A percentile compares a stretch with the other conserved stretches of the same genome.
Evolutionary conservation across 2,113 vertebrate species (phyloP).

Genomic region (Haemorhous mexicanus): DNA sequence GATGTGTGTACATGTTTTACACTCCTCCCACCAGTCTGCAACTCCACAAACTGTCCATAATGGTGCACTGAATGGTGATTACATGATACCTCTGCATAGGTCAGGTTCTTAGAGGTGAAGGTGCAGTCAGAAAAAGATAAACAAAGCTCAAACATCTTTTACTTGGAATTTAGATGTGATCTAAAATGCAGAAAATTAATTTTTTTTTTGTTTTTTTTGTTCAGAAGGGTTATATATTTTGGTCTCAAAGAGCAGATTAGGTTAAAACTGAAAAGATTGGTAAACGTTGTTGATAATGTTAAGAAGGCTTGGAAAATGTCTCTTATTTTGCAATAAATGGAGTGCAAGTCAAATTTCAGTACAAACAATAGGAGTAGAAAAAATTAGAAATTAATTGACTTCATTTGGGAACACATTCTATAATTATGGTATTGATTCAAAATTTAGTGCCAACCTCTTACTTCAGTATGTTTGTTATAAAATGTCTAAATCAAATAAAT

Average conservation of each 20-base stretch:
- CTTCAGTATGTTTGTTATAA: background rate
- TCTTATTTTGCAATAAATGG: background rate
- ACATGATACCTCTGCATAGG: conserved; percentile 8
- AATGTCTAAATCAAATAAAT: background rate
- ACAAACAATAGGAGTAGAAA: background rate
- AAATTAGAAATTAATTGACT: background rate
- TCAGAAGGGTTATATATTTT: background rate
- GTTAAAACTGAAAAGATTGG: background rate
- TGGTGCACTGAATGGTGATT: background rate
- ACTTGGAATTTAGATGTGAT: background rate
- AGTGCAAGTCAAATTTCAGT: background rate
- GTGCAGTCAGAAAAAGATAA: conserved; percentile 14
- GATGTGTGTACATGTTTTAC: background rate
- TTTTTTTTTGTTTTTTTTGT: background rate
- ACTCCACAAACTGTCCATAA: background rate
- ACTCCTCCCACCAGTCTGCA: background rate
- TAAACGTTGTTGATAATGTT: background rate
- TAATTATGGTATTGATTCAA: background rate
- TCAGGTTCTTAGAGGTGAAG: background rate
- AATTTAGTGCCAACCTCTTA: background rate
- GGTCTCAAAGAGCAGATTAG: background rate
- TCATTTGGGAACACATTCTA: background rate
- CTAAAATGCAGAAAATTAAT: background rate
- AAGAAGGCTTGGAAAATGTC: background rate
- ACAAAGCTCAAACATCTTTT: background rate